These are phyloP conservation scores for Luffia ferchaultella DNA, from an alignment of 2,888 invertebrate genomes.

Conservation along the genomic window DNA sequence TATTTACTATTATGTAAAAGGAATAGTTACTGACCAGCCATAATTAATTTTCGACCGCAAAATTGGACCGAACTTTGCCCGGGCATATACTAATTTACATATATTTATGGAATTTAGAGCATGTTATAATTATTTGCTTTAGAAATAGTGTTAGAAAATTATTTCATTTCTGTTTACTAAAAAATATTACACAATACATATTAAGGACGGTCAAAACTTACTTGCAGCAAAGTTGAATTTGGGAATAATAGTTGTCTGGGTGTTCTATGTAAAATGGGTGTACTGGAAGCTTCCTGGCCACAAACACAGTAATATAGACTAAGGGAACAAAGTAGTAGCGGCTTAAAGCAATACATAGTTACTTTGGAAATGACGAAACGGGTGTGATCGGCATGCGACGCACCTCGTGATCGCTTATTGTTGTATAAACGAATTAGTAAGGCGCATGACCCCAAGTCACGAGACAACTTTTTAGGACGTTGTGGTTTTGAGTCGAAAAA, in stretches of 20 bases:
- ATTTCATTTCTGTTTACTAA: too few species aligned
- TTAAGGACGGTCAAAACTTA: neutral
- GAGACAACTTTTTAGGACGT: conserved; percentile 20
- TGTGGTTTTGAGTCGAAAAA: too few species aligned
- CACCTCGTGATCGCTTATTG: conserved; percentile 24
- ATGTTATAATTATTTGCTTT: too few species aligned
- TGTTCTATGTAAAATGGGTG: conserved; percentile 24
- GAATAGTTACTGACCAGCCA: too few species aligned
- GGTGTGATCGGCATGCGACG: conserved; percentile 13
- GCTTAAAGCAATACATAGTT: conserved; percentile 2
- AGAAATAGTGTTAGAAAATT: too few species aligned
- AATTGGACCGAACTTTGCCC: too few species aligned
- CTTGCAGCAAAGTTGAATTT: conserved; percentile 28
- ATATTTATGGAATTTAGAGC: too few species aligned
- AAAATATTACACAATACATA: too few species aligned
- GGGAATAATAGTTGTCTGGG: conserved; percentile 39
- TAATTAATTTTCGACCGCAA: too few species aligned
- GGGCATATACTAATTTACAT: too few species aligned
- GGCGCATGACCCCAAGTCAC: conserved; percentile 23
- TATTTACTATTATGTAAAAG: too few species aligned
- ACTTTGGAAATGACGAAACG: conserved; percentile 13
- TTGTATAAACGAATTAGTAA: conserved; percentile 44
- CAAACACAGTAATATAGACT: neutral
- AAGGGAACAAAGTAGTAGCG: neutral
- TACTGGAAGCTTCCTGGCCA: neutral